Conservation (phyloP, 2,888 invertebrate genomes). For the Watsonalla binaria region DNA sequence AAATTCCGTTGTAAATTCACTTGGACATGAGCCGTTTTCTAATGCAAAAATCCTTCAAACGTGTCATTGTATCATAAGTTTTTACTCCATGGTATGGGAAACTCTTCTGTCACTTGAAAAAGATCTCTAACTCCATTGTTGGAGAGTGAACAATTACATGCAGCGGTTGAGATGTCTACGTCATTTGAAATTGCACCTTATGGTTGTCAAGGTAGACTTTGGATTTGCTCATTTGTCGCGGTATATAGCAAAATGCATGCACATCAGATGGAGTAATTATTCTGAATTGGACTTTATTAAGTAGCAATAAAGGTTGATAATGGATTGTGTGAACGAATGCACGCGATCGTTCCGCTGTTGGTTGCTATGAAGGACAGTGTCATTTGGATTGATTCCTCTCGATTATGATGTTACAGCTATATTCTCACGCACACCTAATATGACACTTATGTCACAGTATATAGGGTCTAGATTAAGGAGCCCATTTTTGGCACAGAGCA, state of each 20-base stretch:
- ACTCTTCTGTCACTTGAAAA: background rate
- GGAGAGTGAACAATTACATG: background rate
- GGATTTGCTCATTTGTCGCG: no score
- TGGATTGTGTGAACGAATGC: slow-evolving; percentile 20
- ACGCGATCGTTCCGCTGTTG: slow-evolving; percentile 54
- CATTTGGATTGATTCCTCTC: slow-evolving; percentile 51
- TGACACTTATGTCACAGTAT: no score
- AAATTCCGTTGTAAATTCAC: background rate
- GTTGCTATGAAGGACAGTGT: slow-evolving; percentile 43
- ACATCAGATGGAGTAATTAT: background rate
- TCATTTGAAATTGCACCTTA: background rate
- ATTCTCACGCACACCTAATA: background rate
- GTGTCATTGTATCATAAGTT: background rate
- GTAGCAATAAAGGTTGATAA: background rate
- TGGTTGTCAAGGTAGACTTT: no score
- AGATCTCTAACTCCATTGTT: background rate
- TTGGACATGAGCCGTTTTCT: background rate
- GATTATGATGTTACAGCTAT: slow-evolving; percentile 9
- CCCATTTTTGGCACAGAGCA: no score
- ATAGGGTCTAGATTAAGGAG: no score
- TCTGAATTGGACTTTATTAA: slow-evolving; percentile 1
- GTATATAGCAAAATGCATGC: background rate
- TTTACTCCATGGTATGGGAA: background rate
- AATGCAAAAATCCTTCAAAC: background rate
- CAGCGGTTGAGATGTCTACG: background rate